A percentile compares a stretch with the other conserved stretches of the same genome.
Conservation (phyloP, 2,113 vertebrate genomes). For the Passer domesticus region DNA sequence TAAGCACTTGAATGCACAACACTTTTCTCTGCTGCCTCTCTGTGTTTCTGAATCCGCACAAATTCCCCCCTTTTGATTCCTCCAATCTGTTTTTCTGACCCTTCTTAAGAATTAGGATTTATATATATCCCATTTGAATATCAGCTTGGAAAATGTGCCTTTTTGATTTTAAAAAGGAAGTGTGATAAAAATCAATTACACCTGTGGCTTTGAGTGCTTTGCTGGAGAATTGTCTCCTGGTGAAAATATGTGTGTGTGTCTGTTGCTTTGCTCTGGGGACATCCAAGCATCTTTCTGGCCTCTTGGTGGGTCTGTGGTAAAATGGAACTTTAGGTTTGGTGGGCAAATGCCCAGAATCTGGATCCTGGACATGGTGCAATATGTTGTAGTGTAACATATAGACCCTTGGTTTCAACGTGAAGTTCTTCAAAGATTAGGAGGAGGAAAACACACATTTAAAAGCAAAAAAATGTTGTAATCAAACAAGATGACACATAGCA, state of each 20-base stretch:
- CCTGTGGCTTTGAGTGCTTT: not conserved
- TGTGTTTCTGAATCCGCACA: conserved; percentile 34
- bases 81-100: conserved; percentile 66
- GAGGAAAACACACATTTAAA: not conserved
- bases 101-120: conserved; percentile 46
- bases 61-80: conserved; percentile 35
- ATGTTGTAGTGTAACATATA: not conserved
- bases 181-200: conserved; percentile 48
- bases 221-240: not conserved
- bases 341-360: not conserved
- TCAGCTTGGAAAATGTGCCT: conserved; percentile 58
- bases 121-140: conserved; percentile 4
- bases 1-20: conserved; percentile 30
- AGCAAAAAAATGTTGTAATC: conserved; percentile 27
- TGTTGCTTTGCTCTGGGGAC: not conserved
- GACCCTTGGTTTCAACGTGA: conserved; percentile 6
- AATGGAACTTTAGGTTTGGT: not conserved
- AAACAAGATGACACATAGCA: conserved; percentile 46
- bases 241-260: not conserved
- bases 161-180: conserved; percentile 48
- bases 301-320: conserved; percentile 18
- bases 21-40: not conserved
- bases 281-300: not conserved
- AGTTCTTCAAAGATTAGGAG: conserved; percentile 32
- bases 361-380: not conserved